phyloP scores from a whole-genome alignment of 2,113 vertebrate genomes.

The Atherinomorus stipes region DNA sequence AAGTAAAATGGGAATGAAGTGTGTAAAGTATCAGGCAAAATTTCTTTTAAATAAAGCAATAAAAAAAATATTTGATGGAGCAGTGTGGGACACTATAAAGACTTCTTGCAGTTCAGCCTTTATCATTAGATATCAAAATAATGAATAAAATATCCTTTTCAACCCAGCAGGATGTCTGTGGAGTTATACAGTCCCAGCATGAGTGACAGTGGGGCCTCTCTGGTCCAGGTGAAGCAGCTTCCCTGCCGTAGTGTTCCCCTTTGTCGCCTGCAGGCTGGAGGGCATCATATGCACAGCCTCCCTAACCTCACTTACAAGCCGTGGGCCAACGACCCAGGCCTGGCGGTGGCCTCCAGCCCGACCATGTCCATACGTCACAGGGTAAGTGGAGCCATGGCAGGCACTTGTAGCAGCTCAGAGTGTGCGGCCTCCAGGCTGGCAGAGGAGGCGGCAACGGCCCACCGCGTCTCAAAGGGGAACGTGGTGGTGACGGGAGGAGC shows the following conservation, averaged over 20 bases:
- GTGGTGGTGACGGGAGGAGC: conserved; percentile 91
- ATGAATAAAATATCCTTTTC: not conserved
- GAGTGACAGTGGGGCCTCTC: conserved; percentile 56
- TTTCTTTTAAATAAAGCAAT: not conserved
- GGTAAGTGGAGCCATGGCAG: conserved; percentile 52
- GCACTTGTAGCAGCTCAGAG: conserved; percentile 52
- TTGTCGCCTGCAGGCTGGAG: conserved; percentile 60
- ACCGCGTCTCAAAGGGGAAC: conserved; percentile 66
- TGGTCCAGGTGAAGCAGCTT: conserved; percentile 73
- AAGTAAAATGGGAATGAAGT: not conserved
- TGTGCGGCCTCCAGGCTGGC: conserved; percentile 47
- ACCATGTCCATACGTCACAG: conserved; percentile 50
- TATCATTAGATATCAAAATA: not conserved
- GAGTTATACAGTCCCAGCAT: conserved; percentile 67
- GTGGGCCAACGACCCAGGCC: conserved; percentile 48
- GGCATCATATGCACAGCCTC: conserved; percentile 32
- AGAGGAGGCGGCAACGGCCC: conserved; percentile 15
- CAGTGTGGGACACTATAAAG: not conserved
- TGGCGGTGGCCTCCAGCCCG: not conserved
- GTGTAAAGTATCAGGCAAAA: not conserved
- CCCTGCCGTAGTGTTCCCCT: conserved; percentile 50
- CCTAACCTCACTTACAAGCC: conserved; percentile 46
- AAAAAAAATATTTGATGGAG: too few species aligned
- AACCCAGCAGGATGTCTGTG: conserved; percentile 39
- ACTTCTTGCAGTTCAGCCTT: not conserved